Base-by-base conservation (phyloP, 53 echinoderm and acorn worm genomes). In the Crossaster papposus region DNA sequence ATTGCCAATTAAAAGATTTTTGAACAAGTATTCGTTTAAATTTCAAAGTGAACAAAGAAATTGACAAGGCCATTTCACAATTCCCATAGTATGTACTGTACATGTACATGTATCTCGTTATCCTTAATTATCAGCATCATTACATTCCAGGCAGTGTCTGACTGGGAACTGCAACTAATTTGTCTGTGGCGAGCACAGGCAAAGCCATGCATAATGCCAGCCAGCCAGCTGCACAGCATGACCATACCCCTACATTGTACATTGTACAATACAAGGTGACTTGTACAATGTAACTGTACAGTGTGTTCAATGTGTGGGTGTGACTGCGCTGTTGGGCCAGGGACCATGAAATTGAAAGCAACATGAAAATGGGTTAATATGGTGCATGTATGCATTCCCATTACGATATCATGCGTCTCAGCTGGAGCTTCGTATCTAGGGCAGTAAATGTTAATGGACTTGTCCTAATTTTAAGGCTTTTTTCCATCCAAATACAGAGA, bases 181-280 rank as follows among this genome's bases (percentile, higher is more conserved):
- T 81, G 58, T 81, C 81, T 81, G 81, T 23, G 4, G 22, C 3
- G 58, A 79, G 35, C 31, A 58, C 23, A 81, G 9, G 29, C 8
- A 0, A 29, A 62, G 54, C 32, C 81, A 58, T 81, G 81, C 81
- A 81, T 62, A 81, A 81, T 81, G 81, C 62, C 30, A n/a, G n/a
- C n/a, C n/a, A n/a, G n/a, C n/a, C n/a, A 34, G 58, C 81, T 55
- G n/a, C 81, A 63, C 20, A 3, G 9, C 54, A 34, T 10, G 32
- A 36, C n/a, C 18, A 32, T 35, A 55, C 33, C 62, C 68, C 62
- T 30, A 52, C 55, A 36, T n/a, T n/a, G n/a, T 34, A 31, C 55
- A 74, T n/a, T n/a, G n/a, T 12, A 81, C 58, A 81, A 32, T 9
- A 9, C 62, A 17, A 55, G 55, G 22, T 28, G 51, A 31, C 55